Evolutionary conservation across 2,113 vertebrate genomes (phyloP), one percentile per base, ranked within the genome.

Genomic region (Platysteira castanea): DNA sequence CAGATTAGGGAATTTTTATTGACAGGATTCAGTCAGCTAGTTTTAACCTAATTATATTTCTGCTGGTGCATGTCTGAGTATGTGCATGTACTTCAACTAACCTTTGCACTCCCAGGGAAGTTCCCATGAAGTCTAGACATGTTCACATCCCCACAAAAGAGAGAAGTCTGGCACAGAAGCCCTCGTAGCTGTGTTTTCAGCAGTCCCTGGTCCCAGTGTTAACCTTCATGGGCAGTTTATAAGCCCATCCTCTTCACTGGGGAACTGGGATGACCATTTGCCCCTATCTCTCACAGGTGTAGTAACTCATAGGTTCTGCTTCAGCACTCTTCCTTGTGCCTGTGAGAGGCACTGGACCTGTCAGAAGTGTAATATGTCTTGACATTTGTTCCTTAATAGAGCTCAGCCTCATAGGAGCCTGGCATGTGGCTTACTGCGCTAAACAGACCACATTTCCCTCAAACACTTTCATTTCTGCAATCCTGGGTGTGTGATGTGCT

Each of bases 321-420:
- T 41, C 79, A 77, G 39, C 42, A n/a, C 33, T 73, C 54, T 56
- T 90, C 19, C 17, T 20, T 6, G 42, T 63, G 27, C 59, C 64
- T 21, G 11, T 3, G 22, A 67, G 75, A 86, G 27, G 11, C 42
- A 70, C 50, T 21, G 10, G 81, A 30, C 27, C 31, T 85, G 39
- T 50, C 71, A 74, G 75, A 94, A 88, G 10, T 2, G 1, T 74
- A 77, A 84, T 70, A 49, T 30, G 35, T 41, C 82, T 77, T 95
- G 85, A 77, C 67, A 90, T 83, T 90, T 88, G 54, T 37, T 93
- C 63, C 63, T 83, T 90, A 74, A 80, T 82, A 93, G 81, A 88
- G 54, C 46, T 94, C 50, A 88, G 68, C 54, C 84, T 88, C 39
- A 67, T 2, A 88, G 75, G 54, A 89, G 50, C 47, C 69, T 86